Conservation (phyloP, 1,140 invertebrate genomes). For the Euura saliciscinereae region DNA sequence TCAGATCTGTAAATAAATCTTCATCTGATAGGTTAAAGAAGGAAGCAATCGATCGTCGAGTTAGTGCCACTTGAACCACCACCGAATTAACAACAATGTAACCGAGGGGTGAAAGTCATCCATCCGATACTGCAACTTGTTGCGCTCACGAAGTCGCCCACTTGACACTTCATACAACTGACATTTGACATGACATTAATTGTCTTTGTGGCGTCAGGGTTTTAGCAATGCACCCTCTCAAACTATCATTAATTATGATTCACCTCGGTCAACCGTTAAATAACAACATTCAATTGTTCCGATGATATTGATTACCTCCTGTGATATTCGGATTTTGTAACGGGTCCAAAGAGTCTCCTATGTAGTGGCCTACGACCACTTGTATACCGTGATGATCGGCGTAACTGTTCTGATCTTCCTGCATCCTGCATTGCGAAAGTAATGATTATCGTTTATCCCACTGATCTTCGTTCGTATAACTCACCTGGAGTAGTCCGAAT, state of each 20-base stretch:
- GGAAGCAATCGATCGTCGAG: neutral
- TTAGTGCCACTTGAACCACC: neutral
- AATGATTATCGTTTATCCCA: constrained; percentile 16
- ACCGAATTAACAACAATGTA: neutral
- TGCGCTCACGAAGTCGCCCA: neutral
- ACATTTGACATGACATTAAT: neutral
- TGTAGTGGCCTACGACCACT: constrained; percentile 84
- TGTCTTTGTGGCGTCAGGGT: neutral
- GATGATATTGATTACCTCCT: constrained; percentile 60
- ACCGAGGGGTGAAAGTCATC: neutral
- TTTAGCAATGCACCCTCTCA: neutral
- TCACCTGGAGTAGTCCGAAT: constrained; percentile 33
- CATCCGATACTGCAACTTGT: neutral
- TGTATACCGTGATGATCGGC: constrained; percentile 75
- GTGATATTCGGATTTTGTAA: constrained; percentile 69
- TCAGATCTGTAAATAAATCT: constrained; percentile 68
- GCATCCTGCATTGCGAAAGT: constrained; percentile 47
- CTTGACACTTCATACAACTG: neutral
- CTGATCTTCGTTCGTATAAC: constrained; percentile 33
- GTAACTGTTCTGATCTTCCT: constrained; percentile 68
- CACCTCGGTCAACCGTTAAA: neutral
- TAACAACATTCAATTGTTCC: too few relatives aligned
- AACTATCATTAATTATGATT: neutral
- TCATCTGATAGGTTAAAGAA: neutral
- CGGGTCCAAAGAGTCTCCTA: constrained; percentile 69